Base-by-base conservation (phyloP, 2,113 vertebrate genomes). In the Delphinapterus leucas region DNA sequence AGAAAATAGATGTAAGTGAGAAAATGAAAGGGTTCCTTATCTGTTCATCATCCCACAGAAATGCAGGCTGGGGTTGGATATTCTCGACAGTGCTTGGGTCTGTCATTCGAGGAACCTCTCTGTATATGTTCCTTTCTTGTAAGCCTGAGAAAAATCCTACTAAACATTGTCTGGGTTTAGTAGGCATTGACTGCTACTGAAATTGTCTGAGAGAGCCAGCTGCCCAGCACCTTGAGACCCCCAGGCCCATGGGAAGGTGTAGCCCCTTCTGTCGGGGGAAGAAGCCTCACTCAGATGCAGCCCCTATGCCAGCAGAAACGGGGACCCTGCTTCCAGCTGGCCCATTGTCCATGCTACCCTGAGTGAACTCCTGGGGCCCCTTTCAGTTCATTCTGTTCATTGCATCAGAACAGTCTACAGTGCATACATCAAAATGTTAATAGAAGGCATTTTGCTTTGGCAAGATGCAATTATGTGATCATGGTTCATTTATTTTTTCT, bases 61-160 rank as follows among this genome's bases (percentile, higher is more conserved):
- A 41, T 38, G 25, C 9, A 5, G 47, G n/a, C 55, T 31, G 55
- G n/a, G 25, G 33, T 53, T 47, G 11, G 23, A 25, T 11, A 6
- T 38, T 47, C 67, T 20, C 9, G 1, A 41, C 2, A 4, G 6
- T 61, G 41, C 25, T 33, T 1, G 1, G 20, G 6, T 25, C 36
- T 71, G 12, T 21, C 20, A 14, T 5, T 17, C 6, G 47, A 77
- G 20, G 13, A 13, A 3, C 11, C 25, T 23, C 15, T 61, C 65
- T 44, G 1, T 2, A 18, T n/a, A 23, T 55, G 65, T 12, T 71
- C 6, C 3, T 36, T 26, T 82, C 17, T 49, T 49, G 7, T 44
- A 60, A 94, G 6, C 17, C 23, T 25, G 36, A 41, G 38, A 49
- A n/a, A 80, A 90, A 41, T 23, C 12, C 26, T 47, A 36, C 47